A percentile compares a stretch with the other conserved stretches of the same genome.
phyloP scores from a whole-genome alignment of 2,113 vertebrate species.

The Cisticola juncidis region DNA sequence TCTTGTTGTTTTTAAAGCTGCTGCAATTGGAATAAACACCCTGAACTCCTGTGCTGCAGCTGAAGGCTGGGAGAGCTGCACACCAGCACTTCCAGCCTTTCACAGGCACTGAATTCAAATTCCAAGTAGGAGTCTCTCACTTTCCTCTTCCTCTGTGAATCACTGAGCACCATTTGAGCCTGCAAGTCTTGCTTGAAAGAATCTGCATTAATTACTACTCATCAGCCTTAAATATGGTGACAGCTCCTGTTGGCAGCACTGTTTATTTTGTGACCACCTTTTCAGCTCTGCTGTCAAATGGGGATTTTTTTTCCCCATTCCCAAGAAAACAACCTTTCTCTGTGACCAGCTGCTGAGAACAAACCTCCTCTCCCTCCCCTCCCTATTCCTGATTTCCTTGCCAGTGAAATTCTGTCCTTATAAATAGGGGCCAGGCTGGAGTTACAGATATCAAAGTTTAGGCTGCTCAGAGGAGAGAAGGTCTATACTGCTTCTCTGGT shows the following conservation, averaged over 20 bases:
- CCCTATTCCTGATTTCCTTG: neutral
- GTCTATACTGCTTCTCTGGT: neutral
- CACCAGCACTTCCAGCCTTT: neutral
- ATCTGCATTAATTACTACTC: slow-evolving; percentile 70
- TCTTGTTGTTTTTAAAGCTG: neutral
- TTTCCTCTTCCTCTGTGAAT: slow-evolving; percentile 3
- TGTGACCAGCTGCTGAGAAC: slow-evolving; percentile 48
- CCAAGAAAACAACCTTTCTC: slow-evolving; percentile 57
- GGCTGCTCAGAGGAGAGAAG: neutral
- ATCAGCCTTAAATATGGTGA: slow-evolving; percentile 71
- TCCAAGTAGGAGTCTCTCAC: neutral
- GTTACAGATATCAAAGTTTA: neutral
- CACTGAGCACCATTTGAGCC: slow-evolving; percentile 7
- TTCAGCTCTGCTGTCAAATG: slow-evolving; percentile 60
- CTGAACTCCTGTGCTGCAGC: neutral
- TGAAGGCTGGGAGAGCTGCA: neutral
- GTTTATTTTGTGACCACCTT: slow-evolving; percentile 71
- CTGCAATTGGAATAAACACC: neutral
- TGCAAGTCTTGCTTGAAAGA: slow-evolving; percentile 52
- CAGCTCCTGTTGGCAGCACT: slow-evolving; percentile 58
- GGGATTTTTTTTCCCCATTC: slow-evolving; percentile 24
- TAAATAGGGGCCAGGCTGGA: neutral
- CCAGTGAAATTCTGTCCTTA: slow-evolving; percentile 23
- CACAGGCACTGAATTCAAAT: neutral
- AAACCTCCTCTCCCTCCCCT: neutral